These are phyloP conservation scores for Hydraecia micacea DNA, from an alignment of 2,888 invertebrate genomes.

Conservation along the genomic window DNA sequence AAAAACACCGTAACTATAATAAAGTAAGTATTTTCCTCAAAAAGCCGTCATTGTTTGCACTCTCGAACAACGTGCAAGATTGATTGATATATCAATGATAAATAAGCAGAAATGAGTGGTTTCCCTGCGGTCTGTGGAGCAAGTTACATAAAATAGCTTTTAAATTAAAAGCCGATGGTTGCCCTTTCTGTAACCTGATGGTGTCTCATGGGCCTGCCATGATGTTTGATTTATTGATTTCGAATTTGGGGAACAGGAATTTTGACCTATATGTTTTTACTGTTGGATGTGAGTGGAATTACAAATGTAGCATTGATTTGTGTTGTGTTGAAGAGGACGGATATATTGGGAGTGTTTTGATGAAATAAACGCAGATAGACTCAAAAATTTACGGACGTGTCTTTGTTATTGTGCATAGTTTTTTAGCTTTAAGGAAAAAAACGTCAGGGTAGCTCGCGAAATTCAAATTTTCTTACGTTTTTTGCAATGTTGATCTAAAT, in stretches of 20 bases:
- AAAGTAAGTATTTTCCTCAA: conserved; percentile 35
- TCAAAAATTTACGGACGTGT: not conserved
- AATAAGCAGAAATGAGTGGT: conserved; percentile 72
- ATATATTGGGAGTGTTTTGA: not conserved
- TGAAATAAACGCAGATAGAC: not conserved
- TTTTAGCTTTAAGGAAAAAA: no score
- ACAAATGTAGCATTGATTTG: conserved; percentile 13
- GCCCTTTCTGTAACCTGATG: conserved; percentile 58
- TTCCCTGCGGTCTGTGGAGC: conserved; percentile 72
- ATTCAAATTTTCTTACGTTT: no score
- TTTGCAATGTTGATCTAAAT: no score
- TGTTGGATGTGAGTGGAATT: conserved; percentile 18
- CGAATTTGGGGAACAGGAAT: conserved; percentile 31
- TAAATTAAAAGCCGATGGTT: conserved; percentile 79
- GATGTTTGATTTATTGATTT: conserved; percentile 63
- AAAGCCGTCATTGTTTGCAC: conserved; percentile 64
- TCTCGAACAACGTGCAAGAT: conserved; percentile 69
- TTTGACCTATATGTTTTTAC: conserved; percentile 44
- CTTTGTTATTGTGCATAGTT: not conserved
- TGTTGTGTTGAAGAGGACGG: not conserved
- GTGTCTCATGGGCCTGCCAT: conserved; percentile 55
- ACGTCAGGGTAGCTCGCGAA: no score
- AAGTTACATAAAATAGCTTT: conserved; percentile 86
- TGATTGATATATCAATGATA: conserved; percentile 71
- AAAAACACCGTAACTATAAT: conserved; percentile 29